A percentile compares a stretch with the other conserved stretches of the same genome.
Evolutionary conservation across 2,797 vertebrate genomes (phyloP).

Genomic region (Mormyrus proboscirostris): DNA sequence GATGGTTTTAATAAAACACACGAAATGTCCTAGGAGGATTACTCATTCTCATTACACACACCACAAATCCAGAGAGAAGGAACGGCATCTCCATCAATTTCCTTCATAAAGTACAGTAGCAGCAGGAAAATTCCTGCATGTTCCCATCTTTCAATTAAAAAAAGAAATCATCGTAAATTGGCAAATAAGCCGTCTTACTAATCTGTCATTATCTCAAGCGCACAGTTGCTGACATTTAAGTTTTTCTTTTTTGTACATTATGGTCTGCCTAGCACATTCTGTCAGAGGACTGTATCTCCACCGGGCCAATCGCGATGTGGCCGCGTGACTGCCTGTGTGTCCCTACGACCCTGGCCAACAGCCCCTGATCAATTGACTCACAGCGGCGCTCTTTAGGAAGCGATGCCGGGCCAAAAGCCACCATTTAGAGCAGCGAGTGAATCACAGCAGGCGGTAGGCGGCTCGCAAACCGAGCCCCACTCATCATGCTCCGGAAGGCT

Average conservation of each 20-base stretch:
- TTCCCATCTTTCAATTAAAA: constrained; percentile 15
- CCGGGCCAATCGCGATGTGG: neutral
- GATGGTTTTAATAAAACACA: neutral
- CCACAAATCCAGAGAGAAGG: neutral
- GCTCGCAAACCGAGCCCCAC: neutral
- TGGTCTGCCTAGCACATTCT: neutral
- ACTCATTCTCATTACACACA: neutral
- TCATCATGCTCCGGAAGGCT: neutral
- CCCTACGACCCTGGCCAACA: neutral
- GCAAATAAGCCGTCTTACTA: neutral
- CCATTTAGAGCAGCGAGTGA: neutral
- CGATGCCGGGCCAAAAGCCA: neutral
- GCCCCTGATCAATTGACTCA: neutral
- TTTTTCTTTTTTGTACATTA: neutral
- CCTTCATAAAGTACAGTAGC: neutral
- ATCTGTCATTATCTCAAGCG: constrained; percentile 16
- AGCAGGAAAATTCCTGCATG: neutral
- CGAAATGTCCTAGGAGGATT: neutral
- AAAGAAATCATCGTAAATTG: constrained; percentile 10
- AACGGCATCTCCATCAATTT: neutral
- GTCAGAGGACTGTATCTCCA: neutral
- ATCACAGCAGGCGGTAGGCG: neutral
- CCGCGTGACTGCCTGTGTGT: neutral
- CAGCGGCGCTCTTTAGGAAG: neutral
- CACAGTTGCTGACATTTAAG: constrained; percentile 12